Conservation (phyloP, 37 sponge, comb jelly and placozoan genomes). For the Cliona cf. orientalis region DNA sequence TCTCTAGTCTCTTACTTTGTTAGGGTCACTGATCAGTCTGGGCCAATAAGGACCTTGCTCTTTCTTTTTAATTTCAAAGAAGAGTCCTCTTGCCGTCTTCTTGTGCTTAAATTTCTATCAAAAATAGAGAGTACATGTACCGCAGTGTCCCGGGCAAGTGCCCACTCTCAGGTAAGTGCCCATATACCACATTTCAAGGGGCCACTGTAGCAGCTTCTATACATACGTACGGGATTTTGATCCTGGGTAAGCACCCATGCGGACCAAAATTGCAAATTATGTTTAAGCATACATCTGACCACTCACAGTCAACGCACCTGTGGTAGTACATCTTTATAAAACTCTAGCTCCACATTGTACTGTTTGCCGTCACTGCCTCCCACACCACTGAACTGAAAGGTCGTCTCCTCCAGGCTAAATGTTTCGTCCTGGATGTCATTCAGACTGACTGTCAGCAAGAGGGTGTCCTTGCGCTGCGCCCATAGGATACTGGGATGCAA, state of each 20-base stretch:
- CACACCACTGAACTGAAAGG: conserved; percentile 46
- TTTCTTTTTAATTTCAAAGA: conserved; percentile 77
- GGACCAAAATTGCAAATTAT: too few species aligned
- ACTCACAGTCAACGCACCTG: conserved; percentile 17
- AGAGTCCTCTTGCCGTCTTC: conserved; percentile 63
- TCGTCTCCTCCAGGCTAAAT: conserved; percentile 44
- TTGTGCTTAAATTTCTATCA: conserved; percentile 78
- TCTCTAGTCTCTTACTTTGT: conserved; percentile 36
- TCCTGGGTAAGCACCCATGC: too few species aligned
- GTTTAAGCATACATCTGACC: background rate
- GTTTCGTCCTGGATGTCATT: conserved; percentile 62
- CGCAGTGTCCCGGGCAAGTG: too few species aligned
- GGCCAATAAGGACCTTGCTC: conserved; percentile 82
- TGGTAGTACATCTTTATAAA: conserved; percentile 64
- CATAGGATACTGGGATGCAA: conserved; percentile 58
- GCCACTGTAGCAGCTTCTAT: too few species aligned
- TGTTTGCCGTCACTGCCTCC: conserved; percentile 38
- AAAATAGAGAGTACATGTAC: background rate
- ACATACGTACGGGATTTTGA: too few species aligned
- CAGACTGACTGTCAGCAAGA: conserved; percentile 54
- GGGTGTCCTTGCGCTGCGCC: conserved; percentile 78
- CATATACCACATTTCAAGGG: too few species aligned
- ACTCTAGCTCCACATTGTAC: conserved; percentile 60
- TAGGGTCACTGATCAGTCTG: conserved; percentile 23
- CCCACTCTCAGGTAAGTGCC: too few species aligned